Conservation (phyloP, 2,888 invertebrate genomes). For the Agrochola litura region DNA sequence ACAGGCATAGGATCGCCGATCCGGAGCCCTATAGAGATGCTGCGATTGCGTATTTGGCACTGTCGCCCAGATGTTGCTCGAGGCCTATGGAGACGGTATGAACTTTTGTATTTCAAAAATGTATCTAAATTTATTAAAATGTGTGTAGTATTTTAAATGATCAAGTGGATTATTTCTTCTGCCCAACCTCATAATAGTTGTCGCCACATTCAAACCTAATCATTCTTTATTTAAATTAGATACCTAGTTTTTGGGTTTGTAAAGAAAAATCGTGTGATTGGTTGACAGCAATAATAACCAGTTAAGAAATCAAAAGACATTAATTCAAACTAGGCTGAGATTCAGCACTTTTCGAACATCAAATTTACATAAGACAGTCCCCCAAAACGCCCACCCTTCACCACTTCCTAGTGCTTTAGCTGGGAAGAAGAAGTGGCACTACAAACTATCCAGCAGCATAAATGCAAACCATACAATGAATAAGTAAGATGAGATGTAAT, state of each 20-base stretch:
- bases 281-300: background rate
- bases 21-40: conserved; percentile 85
- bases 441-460: too few relatives aligned
- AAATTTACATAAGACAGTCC: too few relatives aligned
- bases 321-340: too few relatives aligned
- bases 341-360: too few relatives aligned
- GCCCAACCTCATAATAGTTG: background rate
- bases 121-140: background rate
- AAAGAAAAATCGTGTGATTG: background rate
- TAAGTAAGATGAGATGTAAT: background rate
- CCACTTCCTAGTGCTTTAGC: too few relatives aligned
- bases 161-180: background rate
- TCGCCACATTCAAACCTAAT: background rate
- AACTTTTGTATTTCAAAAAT: background rate
- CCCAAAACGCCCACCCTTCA: too few relatives aligned
- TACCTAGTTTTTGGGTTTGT: background rate
- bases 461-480: too few relatives aligned
- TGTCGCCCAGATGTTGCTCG: conserved; percentile 92
- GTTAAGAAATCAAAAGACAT: background rate
- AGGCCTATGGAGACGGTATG: conserved; percentile 76
- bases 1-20: conserved; percentile 79
- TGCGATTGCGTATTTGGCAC: conserved; percentile 80
- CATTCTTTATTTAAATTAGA: background rate
- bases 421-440: too few relatives aligned
- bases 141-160: background rate